A percentile compares a stretch with the other conserved stretches of the same genome.
Conservation (phyloP, 1,140 invertebrate species). For the Lethrus apterus region DNA sequence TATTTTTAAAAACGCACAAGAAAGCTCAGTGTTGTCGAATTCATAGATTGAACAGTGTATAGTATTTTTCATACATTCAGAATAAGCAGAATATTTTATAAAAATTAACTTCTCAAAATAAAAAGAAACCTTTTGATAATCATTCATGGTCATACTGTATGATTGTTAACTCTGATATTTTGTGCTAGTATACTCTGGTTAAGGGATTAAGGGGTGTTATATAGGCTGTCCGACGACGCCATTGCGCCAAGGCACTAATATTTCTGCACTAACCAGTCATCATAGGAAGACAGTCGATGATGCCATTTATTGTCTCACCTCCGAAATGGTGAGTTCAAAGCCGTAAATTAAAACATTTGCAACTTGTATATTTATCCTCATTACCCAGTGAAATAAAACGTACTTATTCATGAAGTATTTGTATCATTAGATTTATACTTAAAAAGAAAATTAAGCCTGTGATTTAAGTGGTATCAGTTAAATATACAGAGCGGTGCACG, state of each 20-base stretch:
- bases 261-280: slow-evolving; percentile 32
- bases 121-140: slow-evolving; percentile 10
- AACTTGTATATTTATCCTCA: background rate
- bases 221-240: slow-evolving; percentile 53
- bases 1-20: too few species aligned
- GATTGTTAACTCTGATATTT: background rate
- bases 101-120: background rate
- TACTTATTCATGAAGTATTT: too few species aligned
- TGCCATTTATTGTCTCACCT: slow-evolving; percentile 67
- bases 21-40: too few species aligned
- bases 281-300: slow-evolving; percentile 56
- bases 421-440: too few species aligned
- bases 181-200: too few species aligned
- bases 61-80: background rate
- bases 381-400: too few species aligned
- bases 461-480: too few species aligned
- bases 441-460: too few species aligned
- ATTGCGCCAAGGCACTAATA: slow-evolving; percentile 36
- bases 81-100: background rate
- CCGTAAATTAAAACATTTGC: background rate
- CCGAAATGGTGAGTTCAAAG: slow-evolving; percentile 63
- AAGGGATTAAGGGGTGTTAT: slow-evolving; percentile 27
- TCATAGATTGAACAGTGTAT: background rate
- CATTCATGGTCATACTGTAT: too few species aligned
- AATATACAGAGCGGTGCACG: too few species aligned